Evolutionary conservation across 2,113 vertebrate genomes (phyloP), one percentile per base, ranked within the genome.

Genomic region (Siniperca knerii): DNA sequence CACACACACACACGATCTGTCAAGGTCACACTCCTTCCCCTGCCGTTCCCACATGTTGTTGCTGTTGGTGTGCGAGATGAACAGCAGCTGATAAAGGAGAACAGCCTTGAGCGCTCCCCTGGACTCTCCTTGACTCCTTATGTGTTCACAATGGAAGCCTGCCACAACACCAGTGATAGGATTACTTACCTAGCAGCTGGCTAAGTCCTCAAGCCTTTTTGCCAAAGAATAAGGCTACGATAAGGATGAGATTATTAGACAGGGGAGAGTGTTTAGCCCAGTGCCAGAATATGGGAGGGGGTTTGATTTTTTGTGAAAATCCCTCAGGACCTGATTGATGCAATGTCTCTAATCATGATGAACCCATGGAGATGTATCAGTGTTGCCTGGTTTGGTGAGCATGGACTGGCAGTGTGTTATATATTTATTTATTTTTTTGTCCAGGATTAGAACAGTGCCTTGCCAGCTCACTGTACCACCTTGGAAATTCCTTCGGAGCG

Each of bases 41-140:
- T 60, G 18, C 58, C 20, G 8, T 66, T 82, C 62, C 48, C 69
- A 61, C 84, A 81, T 75, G 83, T 77, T 74, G 79, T 54, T 86
- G 65, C 81, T 79, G 44, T 68, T 91, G 82, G 81, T 58, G 83
- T 77, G 69, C 11, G 42, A 88, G 82, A 87, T 89, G 76, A 89
- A 83, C 79, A 87, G 74, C 73, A 58, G 79, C 81, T 87, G 90
- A 92, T 87, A 92, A 92, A 83, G 64, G 21, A 55, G 79, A 85
- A 57, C 64, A 89, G 91, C 94, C 89, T 86, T 66, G 69, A 92
- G 89, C 82, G 1, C 65, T 87, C 67, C 66, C 60, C 69, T 87
- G 81, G 85, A 89, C 89, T 92, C 90, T 89, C 90, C 86, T 89
- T 92, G 89, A 92, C 92, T 90, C 82, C 81, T 75, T 61, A 65